Conservation (phyloP, 2,113 vertebrate species). For the Sinocyclocheilus rhinocerous region DNA sequence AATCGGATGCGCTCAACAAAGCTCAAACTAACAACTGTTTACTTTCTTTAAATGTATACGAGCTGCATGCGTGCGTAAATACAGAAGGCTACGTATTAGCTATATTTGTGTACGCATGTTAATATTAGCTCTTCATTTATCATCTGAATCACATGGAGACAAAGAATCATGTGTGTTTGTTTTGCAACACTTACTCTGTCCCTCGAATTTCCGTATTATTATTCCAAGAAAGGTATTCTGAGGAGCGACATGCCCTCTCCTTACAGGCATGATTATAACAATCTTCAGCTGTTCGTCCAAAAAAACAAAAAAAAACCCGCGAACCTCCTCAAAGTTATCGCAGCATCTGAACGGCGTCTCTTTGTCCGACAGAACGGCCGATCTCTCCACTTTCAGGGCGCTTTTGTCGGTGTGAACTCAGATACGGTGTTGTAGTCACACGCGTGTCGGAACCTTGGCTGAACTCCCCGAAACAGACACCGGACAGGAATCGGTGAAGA, state of each 20-base stretch:
- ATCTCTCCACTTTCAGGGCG: slow-evolving; percentile 67
- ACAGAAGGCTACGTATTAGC: background rate
- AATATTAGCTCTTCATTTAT: background rate
- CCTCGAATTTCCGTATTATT: slow-evolving; percentile 99
- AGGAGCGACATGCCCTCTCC: slow-evolving; percentile 98
- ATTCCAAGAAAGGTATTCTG: slow-evolving; percentile 98
- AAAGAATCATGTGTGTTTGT: background rate
- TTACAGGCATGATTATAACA: slow-evolving; percentile 91
- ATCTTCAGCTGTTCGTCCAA: slow-evolving; percentile 70
- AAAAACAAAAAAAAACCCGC: slow-evolving; percentile 43
- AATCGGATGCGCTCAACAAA: background rate
- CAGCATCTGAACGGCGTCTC: slow-evolving; percentile 72
- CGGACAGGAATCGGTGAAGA: slow-evolving; percentile 67
- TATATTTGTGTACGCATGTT: background rate
- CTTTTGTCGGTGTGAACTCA: slow-evolving; percentile 60
- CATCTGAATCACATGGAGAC: background rate
- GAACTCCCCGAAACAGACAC: slow-evolving; percentile 66
- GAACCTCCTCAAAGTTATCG: slow-evolving; percentile 80
- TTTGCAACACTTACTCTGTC: slow-evolving; percentile 91
- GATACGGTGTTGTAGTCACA: slow-evolving; percentile 61
- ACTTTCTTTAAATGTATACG: background rate
- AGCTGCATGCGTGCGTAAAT: background rate
- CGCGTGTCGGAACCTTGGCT: slow-evolving; percentile 62
- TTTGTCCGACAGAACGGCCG: slow-evolving; percentile 57
- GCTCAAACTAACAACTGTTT: background rate